phyloP scores from a whole-genome alignment of 2,797 vertebrate species.

The Nyctibius grandis region DNA sequence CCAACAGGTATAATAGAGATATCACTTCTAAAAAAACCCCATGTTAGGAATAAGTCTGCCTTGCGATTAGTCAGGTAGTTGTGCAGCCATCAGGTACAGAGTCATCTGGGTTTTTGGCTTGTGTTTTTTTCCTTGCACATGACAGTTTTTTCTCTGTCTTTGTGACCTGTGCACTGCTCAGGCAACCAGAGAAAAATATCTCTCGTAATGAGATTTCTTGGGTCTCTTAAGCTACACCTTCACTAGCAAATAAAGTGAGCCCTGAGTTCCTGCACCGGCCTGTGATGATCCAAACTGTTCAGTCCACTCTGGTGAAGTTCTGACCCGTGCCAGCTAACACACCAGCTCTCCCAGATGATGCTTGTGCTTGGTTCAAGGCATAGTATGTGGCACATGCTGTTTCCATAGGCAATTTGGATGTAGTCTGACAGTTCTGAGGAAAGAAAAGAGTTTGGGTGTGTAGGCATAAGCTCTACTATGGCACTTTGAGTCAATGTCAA shows the following conservation, averaged over 20 bases:
- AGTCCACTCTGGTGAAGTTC: background rate
- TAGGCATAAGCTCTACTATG: background rate
- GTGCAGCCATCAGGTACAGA: background rate
- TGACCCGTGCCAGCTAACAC: background rate
- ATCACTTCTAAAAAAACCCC: background rate
- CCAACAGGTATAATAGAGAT: background rate
- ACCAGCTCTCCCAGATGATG: background rate
- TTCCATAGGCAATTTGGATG: background rate
- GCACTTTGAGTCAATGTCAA: background rate
- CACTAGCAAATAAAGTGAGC: background rate
- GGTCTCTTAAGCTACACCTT: background rate
- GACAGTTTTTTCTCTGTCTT: background rate
- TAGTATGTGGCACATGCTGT: background rate
- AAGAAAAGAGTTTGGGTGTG: accelerated
- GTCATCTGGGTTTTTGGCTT: accelerated
- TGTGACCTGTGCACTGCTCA: background rate
- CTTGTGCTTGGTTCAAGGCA: background rate
- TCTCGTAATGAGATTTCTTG: background rate
- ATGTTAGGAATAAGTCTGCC: background rate
- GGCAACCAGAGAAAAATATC: background rate
- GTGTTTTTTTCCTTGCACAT: background rate
- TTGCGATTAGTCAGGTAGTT: background rate
- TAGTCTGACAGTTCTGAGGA: background rate
- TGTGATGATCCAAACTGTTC: too few species aligned
- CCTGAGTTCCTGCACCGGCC: too few species aligned